Evolutionary conservation across 2,113 vertebrate species (phyloP), one percentile per base, ranked within the genome.

Genomic region (Hucho hucho): DNA sequence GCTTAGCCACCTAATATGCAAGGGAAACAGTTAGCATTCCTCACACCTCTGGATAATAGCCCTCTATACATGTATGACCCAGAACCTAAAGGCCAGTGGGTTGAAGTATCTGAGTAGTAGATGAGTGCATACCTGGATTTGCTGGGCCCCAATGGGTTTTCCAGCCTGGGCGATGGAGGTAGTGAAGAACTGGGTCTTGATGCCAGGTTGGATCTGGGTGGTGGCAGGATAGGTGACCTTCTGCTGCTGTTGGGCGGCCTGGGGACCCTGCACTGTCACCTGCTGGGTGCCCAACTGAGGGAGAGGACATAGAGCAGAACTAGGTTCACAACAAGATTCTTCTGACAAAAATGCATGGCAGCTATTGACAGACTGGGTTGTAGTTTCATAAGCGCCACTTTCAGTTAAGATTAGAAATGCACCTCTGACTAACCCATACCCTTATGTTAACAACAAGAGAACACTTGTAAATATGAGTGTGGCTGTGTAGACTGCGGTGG

Each of bases 131-230:
- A 97, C 96, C 93, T 96, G 97, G 49, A 98, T 95, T 83, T 97
- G 97, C 80, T 96, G 97, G 0, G 96, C 85, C 74, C 94, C 95
- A 0, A 94, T 85, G 43, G 95, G 73, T 84, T 99, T 99, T 88
- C 96, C 96, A 2, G 94, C 84, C 91, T 95, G 97, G 66, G 94
- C 81, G 73, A 97, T 94, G 6, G 96, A 94, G 1, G 96, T 94
- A 25, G 96, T 92, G 32, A 96, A 94, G 83, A 96, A 98, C 90
- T 98, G 97, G 25, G 97, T 95, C 90, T 98, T 99, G 82, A 98
- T 95, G 78, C 95, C 94, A 0, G 94, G 93, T 79, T 95, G 97
- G 49, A 93, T 90, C 72, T 93, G 93, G 5, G 89, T 75, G 18
- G 96, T 84, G 56, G 96, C 58, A 2, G 96, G 82, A 0, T 97